Evolutionary conservation across 2,113 vertebrate species (phyloP), one percentile per base, ranked within the genome.

Genomic region (Scortum barcoo): DNA sequence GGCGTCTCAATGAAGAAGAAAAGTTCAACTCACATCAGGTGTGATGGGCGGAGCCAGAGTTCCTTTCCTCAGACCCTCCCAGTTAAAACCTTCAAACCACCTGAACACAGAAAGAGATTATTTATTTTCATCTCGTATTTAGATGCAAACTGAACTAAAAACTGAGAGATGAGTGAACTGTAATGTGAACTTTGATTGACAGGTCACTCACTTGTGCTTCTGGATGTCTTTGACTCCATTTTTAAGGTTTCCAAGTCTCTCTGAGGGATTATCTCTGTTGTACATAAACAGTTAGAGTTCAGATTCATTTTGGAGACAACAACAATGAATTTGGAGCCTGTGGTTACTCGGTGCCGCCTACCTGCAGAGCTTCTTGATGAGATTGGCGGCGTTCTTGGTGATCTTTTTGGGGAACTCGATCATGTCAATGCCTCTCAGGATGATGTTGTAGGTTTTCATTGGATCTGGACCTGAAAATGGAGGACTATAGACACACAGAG

Each of bases 361-460:
- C 98, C 98, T 98, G 97, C 98, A 99, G 95, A 99, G 97, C 96
- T 98, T 99, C 95, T 99, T 99, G 92, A 99, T 99, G 94, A 99
- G 95, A 86, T 96, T 97, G 95, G 96, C 97, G 85, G 98, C 97
- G 87, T 98, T 98, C 96, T 97, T 98, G 88, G 96, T 96, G 94
- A 99, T 97, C 96, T 98, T 99, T 96, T 99, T 98, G 95, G 98
- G 98, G 96, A 99, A 99, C 95, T 99, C 98, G 77, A 99, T 97
- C 98, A 99, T 98, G 92, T 99, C 98, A 79, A 99, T 98, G 80
- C 98, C 98, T 91, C 97, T 96, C 91, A 99, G 85, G 82, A 99
- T 99, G 84, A 99, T 96, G 88, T 98, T 99, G 72, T 99, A 99
- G 3, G 98, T 99, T 87, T 99, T 99, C 97, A 98, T 98, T 22